A percentile compares a stretch with the other conserved stretches of the same genome.
phyloP scores from a whole-genome alignment of 2,797 vertebrate genomes.

The Leptoclinus maculatus region DNA sequence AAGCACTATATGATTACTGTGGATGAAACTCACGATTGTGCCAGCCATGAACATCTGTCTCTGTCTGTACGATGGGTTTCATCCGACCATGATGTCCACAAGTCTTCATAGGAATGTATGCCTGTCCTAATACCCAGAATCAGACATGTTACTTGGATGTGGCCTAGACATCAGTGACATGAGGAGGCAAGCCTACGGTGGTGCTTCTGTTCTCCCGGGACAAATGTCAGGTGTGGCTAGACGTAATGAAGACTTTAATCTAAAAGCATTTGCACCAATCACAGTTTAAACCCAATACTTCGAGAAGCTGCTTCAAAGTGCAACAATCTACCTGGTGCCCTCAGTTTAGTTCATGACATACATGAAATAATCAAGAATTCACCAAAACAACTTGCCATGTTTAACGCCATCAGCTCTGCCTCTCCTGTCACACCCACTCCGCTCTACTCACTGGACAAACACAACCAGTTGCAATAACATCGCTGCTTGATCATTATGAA shows the following conservation, averaged over 20 bases:
- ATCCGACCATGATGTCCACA: not conserved
- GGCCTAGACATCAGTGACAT: not conserved
- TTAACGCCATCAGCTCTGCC: not conserved
- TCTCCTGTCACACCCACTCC: not conserved
- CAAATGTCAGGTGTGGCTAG: not conserved
- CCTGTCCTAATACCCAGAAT: not conserved
- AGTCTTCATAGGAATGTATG: not conserved
- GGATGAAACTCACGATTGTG: not conserved
- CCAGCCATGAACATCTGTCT: not conserved
- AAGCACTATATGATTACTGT: not conserved
- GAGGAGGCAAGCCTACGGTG: not conserved
- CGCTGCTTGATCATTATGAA: not conserved
- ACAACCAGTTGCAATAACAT: not conserved
- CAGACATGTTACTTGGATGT: not conserved
- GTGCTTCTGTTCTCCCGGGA: not conserved
- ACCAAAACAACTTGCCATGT: not conserved
- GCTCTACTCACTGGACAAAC: not conserved
- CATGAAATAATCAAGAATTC: not conserved
- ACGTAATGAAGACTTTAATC: not conserved
- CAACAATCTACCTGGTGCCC: not conserved
- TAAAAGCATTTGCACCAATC: not conserved
- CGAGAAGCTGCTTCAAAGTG: not conserved
- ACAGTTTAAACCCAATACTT: not conserved
- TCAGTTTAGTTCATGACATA: not conserved
- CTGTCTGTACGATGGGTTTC: not conserved